Evolutionary conservation across 2,888 invertebrate species (phyloP), one percentile per base, ranked within the genome.

Genomic region (Xylocampa areola): DNA sequence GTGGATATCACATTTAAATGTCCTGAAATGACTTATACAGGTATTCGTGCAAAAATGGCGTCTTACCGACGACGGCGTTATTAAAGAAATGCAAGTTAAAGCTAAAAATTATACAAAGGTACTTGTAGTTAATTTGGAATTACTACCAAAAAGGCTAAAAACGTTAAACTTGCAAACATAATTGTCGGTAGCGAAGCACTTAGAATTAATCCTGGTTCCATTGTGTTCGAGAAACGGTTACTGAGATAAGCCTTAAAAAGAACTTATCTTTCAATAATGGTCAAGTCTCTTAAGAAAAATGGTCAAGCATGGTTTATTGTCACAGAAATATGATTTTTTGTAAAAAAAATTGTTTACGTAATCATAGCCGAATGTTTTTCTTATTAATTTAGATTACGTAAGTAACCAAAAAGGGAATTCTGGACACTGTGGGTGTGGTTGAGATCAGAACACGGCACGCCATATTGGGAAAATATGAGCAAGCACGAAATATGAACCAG

Each of bases 191-290:
- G 85, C 81, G 59, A 36, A 53, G 72, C 75, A 76, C 69, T 70
- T 62, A 45, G 66, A 67, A 66, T 61, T 84, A 85, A 87, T 85
- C 82, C 80, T 68, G 62, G 35, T 54, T 58, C 68, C 69, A 85
- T 89, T 89, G 86, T 89, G 82, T 84, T 77, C 64, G 51, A 59
- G 70, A 76, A 81, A 83, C 79, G 61, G 84, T 83, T 74, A 69
- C 73, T 69, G 27, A 80, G 87, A 86, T 89, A 89, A 89, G 79
- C 81, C 73, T 72, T 73, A 66, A 70, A 81, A 83, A 78, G 76
- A n/a, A 53, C 33, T 57, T 62, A 39, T 57, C 33, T 53, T 33
- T 54, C 23, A 59, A 59, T 80, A 76, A 76, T 76, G 66, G 68
- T 45, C 52, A 52, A 70, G 70, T 62, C 68, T 67, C 75, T 77